A percentile compares a stretch with the other conserved stretches of the same genome.
phyloP scores from a whole-genome alignment of 2,113 vertebrate genomes.

The Bos taurus region DNA sequence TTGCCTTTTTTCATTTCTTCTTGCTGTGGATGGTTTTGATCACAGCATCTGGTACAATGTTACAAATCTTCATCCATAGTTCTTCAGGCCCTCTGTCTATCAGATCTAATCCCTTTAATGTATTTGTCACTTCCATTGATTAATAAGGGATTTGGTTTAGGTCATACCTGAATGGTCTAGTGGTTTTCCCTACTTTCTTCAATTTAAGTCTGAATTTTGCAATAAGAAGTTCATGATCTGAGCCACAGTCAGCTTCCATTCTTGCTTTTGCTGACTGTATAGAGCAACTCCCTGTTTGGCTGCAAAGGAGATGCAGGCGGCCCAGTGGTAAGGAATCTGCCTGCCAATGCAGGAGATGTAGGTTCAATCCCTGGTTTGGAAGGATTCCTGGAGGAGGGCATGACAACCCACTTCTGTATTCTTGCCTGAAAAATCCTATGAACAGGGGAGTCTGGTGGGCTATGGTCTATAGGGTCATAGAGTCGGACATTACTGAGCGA shows the following conservation, averaged over 20 bases:
- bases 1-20: not conserved
- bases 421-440: not conserved
- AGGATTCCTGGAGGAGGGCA: not conserved
- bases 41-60: accelerated
- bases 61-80: not conserved
- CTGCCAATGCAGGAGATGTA: not conserved
- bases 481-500: not conserved
- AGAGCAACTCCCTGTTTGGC: not conserved
- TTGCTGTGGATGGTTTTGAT: not conserved
- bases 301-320: not conserved
- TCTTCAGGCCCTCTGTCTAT: not conserved
- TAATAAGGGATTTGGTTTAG: not conserved
- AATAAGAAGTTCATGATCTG: not conserved
- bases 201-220: not conserved
- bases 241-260: not conserved
- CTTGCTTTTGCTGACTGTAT: not conserved
- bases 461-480: not conserved
- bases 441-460: not conserved
- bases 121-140: not conserved
- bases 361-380: not conserved
- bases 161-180: not conserved
- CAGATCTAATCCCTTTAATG: not conserved
- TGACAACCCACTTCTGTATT: not conserved
- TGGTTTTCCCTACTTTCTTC: not conserved
- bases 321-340: not conserved